Conservation (phyloP, 1,140 invertebrate species). For the Calephelis virginiensis region DNA sequence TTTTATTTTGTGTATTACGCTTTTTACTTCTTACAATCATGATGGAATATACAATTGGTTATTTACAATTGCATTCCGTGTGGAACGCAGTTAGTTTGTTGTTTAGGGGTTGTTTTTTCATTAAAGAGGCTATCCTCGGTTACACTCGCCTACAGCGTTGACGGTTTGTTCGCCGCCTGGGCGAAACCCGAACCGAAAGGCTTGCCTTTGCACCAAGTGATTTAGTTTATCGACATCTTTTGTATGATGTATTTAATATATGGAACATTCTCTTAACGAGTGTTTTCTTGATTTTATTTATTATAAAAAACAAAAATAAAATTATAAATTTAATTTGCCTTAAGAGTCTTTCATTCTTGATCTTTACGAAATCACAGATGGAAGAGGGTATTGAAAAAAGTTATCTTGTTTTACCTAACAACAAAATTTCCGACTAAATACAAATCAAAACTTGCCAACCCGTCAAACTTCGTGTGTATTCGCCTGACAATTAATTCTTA, state of each 20-base stretch:
- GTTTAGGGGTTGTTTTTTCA: slow-evolving; percentile 60
- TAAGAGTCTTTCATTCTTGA: slow-evolving; percentile 53
- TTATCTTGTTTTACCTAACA: no score
- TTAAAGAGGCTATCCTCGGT: slow-evolving; percentile 72
- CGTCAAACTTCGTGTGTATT: no score
- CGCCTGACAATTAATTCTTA: no score
- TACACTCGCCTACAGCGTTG: slow-evolving; percentile 63
- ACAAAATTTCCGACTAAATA: no score
- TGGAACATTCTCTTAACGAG: slow-evolving; percentile 72
- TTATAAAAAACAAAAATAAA: slow-evolving; percentile 70
- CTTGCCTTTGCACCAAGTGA: slow-evolving; percentile 79
- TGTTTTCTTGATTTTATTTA: slow-evolving; percentile 77
- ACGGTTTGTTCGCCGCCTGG: slow-evolving; percentile 41
- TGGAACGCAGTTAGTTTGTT: slow-evolving; percentile 61
- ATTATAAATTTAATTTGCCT: slow-evolving; percentile 78
- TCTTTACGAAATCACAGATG: no score
- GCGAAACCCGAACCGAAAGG: slow-evolving; percentile 63
- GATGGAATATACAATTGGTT: slow-evolving; percentile 69
- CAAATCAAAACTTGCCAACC: no score
- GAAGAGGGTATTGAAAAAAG: no score
- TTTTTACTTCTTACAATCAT: slow-evolving; percentile 74
- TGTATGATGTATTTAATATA: slow-evolving; percentile 78
- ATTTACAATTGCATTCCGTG: slow-evolving; percentile 63
- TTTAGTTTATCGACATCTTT: slow-evolving; percentile 78
- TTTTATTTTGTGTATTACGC: slow-evolving; percentile 71